Conservation (phyloP, 2,113 vertebrate species). For the Atrichornis clamosus region DNA sequence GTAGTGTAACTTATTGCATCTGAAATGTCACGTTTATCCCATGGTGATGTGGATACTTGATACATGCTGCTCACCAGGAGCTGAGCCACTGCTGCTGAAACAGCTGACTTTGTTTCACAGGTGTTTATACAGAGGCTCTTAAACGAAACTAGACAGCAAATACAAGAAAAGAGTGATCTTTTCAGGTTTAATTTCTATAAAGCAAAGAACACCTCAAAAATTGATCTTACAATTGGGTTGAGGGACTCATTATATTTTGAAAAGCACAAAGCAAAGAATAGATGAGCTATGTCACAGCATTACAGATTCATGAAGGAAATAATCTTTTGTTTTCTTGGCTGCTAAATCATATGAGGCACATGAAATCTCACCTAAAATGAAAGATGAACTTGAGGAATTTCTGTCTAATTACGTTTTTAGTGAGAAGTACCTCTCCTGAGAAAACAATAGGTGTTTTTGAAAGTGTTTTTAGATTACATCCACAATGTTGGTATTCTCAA, state of each 20-base stretch:
- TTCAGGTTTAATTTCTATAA: not conserved
- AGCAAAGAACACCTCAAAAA: not conserved
- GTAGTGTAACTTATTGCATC: not conserved
- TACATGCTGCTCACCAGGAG: rapidly evolving
- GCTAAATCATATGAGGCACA: not conserved
- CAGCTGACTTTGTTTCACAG: not conserved
- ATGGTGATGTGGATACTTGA: not conserved
- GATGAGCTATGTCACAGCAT: not conserved
- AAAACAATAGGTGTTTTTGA: not conserved
- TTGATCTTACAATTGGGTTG: not conserved
- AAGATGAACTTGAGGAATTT: not conserved
- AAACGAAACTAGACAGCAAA: not conserved
- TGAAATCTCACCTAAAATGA: not conserved
- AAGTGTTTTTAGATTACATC: not conserved
- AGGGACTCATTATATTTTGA: not conserved
- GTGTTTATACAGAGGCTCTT: not conserved
- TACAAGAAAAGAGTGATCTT: not conserved
- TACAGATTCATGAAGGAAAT: not conserved
- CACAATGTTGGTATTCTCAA: not conserved
- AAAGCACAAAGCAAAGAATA: not conserved
- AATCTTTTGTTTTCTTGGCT: not conserved
- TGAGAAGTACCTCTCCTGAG: not conserved
- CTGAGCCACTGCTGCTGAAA: not conserved
- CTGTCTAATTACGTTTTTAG: not conserved
- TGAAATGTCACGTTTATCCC: not conserved